A percentile compares a stretch with the other conserved stretches of the same genome.
These are phyloP conservation scores for Petaurus breviceps DNA, from an alignment of 2,113 vertebrate genomes.

Conservation along the genomic window DNA sequence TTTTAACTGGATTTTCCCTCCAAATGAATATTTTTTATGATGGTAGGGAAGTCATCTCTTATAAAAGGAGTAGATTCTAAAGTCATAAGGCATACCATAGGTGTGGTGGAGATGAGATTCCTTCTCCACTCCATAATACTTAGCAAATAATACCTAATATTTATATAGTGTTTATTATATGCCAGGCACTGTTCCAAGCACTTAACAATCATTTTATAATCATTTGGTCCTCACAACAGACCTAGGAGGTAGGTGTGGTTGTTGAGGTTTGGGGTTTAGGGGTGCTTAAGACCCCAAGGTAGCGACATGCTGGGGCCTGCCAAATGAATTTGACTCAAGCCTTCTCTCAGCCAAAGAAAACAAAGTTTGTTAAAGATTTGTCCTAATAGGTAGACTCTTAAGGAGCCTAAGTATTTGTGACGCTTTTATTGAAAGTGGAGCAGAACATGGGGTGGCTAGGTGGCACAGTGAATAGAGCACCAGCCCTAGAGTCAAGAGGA, in stretches of 20 bases:
- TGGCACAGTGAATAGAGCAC: no score
- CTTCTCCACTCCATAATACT: neutral
- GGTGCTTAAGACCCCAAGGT: no score
- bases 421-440: no score
- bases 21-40: neutral
- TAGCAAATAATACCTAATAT: neutral
- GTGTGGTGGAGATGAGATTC: neutral
- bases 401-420: no score
- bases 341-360: no score
- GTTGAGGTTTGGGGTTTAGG: no score
- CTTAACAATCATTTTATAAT: neutral
- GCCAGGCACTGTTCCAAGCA: neutral
- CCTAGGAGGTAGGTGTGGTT: neutral
- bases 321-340: no score
- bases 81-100: neutral
- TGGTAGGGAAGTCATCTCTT: neutral
- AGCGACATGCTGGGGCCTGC: no score
- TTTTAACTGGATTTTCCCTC: slow-evolving; percentile 10
- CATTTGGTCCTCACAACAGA: neutral
- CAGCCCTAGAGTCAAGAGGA: no score
- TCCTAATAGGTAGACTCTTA: no score
- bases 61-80: neutral
- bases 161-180: neutral
- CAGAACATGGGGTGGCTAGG: no score
- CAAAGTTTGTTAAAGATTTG: no score